Percentiles rank a stretch among this genome's conserved stretches.
These are phyloP conservation scores for Ommatoiulus sabulosus DNA, from an alignment of 2,888 invertebrate species.

Conservation along the genomic window DNA sequence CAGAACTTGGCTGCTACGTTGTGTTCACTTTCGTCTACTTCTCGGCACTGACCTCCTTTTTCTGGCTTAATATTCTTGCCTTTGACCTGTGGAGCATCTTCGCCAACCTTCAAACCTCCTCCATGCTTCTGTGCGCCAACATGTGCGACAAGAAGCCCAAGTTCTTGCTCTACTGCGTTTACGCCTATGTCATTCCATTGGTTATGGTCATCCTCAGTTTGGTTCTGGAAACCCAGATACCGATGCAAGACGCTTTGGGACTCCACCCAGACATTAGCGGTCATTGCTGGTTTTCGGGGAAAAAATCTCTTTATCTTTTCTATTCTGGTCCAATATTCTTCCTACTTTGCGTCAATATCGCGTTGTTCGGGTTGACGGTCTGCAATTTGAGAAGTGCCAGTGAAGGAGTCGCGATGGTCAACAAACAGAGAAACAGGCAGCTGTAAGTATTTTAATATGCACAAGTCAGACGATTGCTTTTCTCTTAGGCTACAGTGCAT, in stretches of 20 bases:
- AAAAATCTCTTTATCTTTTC: neutral
- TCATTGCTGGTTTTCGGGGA: conserved; percentile 53
- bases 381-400: conserved; percentile 52
- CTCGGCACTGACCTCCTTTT: conserved; percentile 89
- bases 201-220: neutral
- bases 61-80: conserved; percentile 94
- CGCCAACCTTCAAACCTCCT: conserved; percentile 55
- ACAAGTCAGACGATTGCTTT: no score
- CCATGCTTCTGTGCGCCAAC: neutral
- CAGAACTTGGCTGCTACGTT: conserved; percentile 38
- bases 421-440: conserved; percentile 55
- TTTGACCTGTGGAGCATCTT: conserved; percentile 83
- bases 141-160: conserved; percentile 16
- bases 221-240: conserved; percentile 48
- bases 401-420: conserved; percentile 52
- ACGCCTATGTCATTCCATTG: conserved; percentile 50
- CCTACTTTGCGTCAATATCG: conserved; percentile 39
- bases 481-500: no score
- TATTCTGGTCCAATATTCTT: conserved; percentile 50
- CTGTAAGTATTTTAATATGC: conserved; percentile 47
- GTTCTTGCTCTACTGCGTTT: conserved; percentile 20
- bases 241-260: conserved; percentile 42
- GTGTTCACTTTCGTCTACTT: conserved; percentile 79
- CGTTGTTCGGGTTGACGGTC: conserved; percentile 50
- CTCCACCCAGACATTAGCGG: conserved; percentile 34